These are phyloP conservation scores for Subanguina moxae DNA, from an alignment of 1,140 invertebrate genomes.

Conservation along the genomic window DNA sequence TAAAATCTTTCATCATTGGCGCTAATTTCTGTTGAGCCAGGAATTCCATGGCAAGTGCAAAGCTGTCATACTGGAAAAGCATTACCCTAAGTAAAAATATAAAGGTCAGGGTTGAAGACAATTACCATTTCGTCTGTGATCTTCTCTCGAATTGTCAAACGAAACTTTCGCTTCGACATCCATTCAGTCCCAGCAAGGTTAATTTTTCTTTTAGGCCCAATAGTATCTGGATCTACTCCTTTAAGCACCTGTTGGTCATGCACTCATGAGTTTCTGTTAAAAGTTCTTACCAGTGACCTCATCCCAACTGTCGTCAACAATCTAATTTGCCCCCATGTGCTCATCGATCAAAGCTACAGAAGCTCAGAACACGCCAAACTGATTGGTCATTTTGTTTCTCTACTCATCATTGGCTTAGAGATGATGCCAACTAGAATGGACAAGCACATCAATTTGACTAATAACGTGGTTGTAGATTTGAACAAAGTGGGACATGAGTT, in stretches of 20 bases:
- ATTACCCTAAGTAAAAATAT: constrained; percentile 13
- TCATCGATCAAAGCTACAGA: not conserved
- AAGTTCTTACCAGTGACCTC: constrained; percentile 12
- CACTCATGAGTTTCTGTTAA: constrained; percentile 4
- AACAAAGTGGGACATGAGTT: not conserved
- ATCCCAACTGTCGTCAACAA: constrained; percentile 13
- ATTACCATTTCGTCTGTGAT: no score
- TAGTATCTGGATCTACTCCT: constrained; percentile 39
- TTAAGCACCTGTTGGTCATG: constrained; percentile 27
- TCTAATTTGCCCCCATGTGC: not conserved
- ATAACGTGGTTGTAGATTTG: not conserved
- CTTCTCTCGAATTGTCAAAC: no score
- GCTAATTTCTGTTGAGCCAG: constrained; percentile 14
- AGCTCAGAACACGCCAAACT: not conserved
- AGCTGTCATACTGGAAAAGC: constrained; percentile 44
- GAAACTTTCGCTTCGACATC: no score
- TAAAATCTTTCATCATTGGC: no score
- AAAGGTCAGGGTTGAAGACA: not conserved
- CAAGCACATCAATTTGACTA: not conserved
- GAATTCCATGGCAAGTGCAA: constrained; percentile 53
- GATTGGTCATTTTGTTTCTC: not conserved
- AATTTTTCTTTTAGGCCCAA: constrained; percentile 39
- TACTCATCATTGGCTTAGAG: constrained; percentile 14
- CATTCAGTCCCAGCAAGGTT: not conserved
- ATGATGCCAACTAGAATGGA: constrained; percentile 16